Base-by-base conservation (phyloP, 2,888 invertebrate genomes). In the Craniophora ligustri region DNA sequence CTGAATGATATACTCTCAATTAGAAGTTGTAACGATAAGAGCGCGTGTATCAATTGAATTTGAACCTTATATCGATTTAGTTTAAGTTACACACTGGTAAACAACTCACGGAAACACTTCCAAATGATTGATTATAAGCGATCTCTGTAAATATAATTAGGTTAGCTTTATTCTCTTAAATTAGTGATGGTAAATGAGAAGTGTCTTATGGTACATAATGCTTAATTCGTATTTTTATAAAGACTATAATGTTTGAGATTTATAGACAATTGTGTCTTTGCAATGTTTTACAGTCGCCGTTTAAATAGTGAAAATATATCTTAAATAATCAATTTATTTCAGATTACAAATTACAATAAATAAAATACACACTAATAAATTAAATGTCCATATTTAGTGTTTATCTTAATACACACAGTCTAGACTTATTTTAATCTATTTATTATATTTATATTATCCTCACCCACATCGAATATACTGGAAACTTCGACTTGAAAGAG, bases 181-280 rank as follows among this genome's bases (percentile, higher is more conserved):
- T 59, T 72, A 77, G 61, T 72, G 41, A 72, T 61, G 72, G 65
- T 70, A 71, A 58, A 67, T 67, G 76, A 78, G 62, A 82, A 87
- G 88, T 88, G 88, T 88, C 88, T 88, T 88, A 88, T 77, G 76
- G 69, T 75, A 67, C 72, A 74, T 72, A 79, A 70, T 72, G 73
- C 69, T 82, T 84, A 72, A 76, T 82, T 86, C 78, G 85, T 88
- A 88, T 87, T 88, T 88, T 88, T 88, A 82, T 87, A 86, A 85
- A 82, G 76, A 82, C 77, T 78, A 76, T 71, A 67, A 59, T 72
- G 69, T 66, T 59, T 75, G 76, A 79, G 72, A 74, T 74, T 71
- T 74, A 72, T 82, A 79, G 76, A 77, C 57, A 61, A 41, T 32
- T 5, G 45, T 73, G 58, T 15, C 38, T 53, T 49, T 46, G 39